Evolutionary conservation across 2,113 vertebrate genomes (phyloP).

Genomic region (Prunella himalayana): DNA sequence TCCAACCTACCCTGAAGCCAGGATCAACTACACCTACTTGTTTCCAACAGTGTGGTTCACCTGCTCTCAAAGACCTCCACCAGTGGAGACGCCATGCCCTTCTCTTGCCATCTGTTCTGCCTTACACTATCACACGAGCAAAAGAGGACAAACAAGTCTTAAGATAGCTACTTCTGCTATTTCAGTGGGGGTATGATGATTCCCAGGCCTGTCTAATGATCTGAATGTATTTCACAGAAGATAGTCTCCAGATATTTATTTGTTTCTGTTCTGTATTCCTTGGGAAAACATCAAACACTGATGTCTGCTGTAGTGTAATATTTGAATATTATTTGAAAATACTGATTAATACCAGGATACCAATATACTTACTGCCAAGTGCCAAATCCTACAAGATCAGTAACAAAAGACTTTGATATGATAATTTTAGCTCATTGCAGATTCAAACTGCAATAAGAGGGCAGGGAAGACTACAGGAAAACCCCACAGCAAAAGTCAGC

Average conservation of each 20-base stretch:
- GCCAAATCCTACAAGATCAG: constrained; percentile 51
- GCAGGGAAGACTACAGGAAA: constrained; percentile 64
- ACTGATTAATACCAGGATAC: constrained; percentile 39
- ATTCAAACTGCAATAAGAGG: constrained; percentile 44
- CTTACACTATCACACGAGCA: not conserved
- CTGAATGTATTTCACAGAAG: not conserved
- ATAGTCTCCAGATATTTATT: not conserved
- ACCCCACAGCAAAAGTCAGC: constrained; percentile 48
- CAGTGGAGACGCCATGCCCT: not conserved
- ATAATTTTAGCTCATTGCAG: constrained; percentile 49
- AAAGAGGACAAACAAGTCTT: not conserved
- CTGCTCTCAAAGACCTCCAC: not conserved
- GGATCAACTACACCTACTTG: not conserved
- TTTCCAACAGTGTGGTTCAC: not conserved
- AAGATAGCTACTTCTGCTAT: constrained; percentile 8
- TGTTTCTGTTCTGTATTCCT: constrained; percentile 11
- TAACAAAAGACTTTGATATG: constrained; percentile 50
- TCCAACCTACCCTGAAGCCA: not conserved
- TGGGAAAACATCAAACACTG: constrained; percentile 34
- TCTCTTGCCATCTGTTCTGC: not conserved
- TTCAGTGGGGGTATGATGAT: not conserved
- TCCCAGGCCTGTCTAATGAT: not conserved
- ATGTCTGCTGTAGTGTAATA: not conserved
- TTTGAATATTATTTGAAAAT: not conserved
- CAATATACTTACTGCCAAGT: constrained; percentile 36